These are phyloP conservation scores for Brevimyrus niger DNA, from an alignment of 2,113 vertebrate species.

Conservation along the genomic window DNA sequence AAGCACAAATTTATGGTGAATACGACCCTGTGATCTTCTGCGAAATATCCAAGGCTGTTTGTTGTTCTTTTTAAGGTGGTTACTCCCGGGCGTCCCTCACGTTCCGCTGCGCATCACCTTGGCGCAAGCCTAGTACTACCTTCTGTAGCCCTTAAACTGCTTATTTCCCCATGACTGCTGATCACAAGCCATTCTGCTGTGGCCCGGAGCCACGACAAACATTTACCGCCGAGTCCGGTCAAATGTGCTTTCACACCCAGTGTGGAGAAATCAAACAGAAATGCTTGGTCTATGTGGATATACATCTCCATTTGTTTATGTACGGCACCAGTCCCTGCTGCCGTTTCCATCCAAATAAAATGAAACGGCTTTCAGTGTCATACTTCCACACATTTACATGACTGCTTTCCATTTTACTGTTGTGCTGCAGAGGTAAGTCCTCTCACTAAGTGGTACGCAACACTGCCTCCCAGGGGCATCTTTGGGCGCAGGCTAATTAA, in stretches of 20 bases:
- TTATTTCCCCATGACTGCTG: conserved; percentile 3
- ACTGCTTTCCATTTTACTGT: neutral
- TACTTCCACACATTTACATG: neutral
- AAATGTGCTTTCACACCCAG: neutral
- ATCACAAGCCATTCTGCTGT: conserved; percentile 17
- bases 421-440: neutral
- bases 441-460: neutral
- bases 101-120: neutral
- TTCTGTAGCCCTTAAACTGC: neutral
- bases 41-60: neutral
- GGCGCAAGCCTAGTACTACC: neutral
- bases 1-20: neutral
- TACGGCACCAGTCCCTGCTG: neutral
- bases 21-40: neutral
- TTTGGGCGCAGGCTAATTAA: neutral
- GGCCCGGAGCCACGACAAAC: conserved; percentile 29
- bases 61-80: neutral
- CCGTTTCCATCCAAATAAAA: neutral
- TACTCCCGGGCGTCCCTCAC: neutral
- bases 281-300: neutral
- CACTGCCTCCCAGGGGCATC: neutral
- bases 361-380: neutral
- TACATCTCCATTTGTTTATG: neutral
- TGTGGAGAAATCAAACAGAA: neutral
- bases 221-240: conserved; percentile 29